Percentiles rank a stretch among this genome's conserved stretches.
Evolutionary conservation across 2,797 vertebrate species (phyloP).

Genomic region (Cetoscarus ocellatus): DNA sequence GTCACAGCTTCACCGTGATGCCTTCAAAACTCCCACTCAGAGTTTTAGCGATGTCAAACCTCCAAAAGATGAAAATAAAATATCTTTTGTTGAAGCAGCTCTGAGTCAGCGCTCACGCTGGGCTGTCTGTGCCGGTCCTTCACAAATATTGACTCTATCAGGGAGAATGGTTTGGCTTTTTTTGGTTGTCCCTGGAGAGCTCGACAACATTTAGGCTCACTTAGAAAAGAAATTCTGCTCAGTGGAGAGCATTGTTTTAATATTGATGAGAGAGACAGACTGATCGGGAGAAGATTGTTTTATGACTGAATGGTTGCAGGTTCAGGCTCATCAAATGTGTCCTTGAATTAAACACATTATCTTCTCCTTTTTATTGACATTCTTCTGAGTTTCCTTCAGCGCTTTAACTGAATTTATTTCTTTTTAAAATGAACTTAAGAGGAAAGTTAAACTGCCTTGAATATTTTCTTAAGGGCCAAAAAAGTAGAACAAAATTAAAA

Average conservation of each 20-base stretch:
- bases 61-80: constrained; percentile 29
- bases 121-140: constrained; percentile 45
- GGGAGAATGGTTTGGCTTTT: constrained; percentile 6
- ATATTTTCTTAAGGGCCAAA: background rate
- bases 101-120: constrained; percentile 61
- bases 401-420: background rate
- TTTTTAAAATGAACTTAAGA: background rate
- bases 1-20: constrained; percentile 9
- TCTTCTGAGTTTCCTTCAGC: background rate
- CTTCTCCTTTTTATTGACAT: background rate
- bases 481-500: background rate
- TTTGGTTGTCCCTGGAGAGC: constrained; percentile 49
- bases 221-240: constrained; percentile 6
- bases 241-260: constrained; percentile 4
- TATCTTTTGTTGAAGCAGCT: constrained; percentile 42
- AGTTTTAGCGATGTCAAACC: constrained; percentile 45
- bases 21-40: constrained; percentile 46
- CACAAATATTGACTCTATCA: constrained; percentile 42
- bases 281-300: constrained; percentile 20
- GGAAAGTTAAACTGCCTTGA: background rate
- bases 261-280: constrained; percentile 6
- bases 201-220: constrained; percentile 12
- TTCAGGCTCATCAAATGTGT: constrained; percentile 17
- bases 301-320: constrained; percentile 1
- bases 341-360: constrained; percentile 5